Base-by-base conservation (phyloP, 2,113 vertebrate species). In the Tichodroma muraria region DNA sequence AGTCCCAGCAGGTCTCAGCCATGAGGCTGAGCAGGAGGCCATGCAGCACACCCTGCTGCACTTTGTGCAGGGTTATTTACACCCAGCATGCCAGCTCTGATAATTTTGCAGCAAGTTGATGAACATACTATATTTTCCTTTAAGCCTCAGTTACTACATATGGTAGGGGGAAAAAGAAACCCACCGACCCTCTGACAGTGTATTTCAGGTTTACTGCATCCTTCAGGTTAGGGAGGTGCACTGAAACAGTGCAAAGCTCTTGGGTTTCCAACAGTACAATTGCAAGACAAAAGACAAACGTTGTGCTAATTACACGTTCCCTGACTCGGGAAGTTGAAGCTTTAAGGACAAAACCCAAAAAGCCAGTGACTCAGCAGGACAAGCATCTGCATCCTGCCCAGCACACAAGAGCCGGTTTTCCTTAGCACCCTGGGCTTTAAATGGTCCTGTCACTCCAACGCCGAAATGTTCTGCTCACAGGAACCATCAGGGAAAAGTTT, bases 151-250 rank as follows among this genome's bases (percentile, higher is more conserved):
- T 14, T 57, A 12, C 50, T 38, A 8, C 5, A 11, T 1, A 0
- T 2, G 8, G 9, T 2, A n/a, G 4, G 28, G 5, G 13, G 3
- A 1, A 10, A 40, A 54, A 15, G 2, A 25, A 6, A 0, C 0
- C 3, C 37, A 27, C 4, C 16, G 44, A 28, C 13, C 13, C 45
- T 49, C 17, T 37, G 30, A 77, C 25, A 52, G 6, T 1, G 0
- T 27, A 38, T 56, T 78, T 70, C 20, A 75, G 40, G 8, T 52
- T 89, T 77, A 33, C 24, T 50, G 75, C 37, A 25, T 33, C 1
- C 0, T 35, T 37, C 30, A 15, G 9, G 45, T 37, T 16, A 25
- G 44, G 37, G 53, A 91, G 31, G 40, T 66, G 23, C 25, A 33
- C 21, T 15, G 64, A 85, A 82, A 80, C 6, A 18, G 22, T 2